Evolutionary conservation across 2,113 vertebrate genomes (phyloP).

Genomic region (Elachura formosa): DNA sequence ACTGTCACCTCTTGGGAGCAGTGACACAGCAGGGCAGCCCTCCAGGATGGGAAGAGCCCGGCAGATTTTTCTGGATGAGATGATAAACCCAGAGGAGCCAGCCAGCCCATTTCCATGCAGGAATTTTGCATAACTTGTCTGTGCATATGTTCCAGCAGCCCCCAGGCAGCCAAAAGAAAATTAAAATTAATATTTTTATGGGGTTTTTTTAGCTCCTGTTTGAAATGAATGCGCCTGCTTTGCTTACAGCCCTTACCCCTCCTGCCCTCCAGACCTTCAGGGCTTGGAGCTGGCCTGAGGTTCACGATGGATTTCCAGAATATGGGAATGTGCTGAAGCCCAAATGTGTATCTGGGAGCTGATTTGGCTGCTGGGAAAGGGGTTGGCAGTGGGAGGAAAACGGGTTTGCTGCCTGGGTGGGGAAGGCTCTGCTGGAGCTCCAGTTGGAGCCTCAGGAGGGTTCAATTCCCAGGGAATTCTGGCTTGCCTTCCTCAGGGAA

Average conservation of each 20-base stretch:
- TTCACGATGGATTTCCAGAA: rapidly evolving
- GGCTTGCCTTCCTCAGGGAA: neutral
- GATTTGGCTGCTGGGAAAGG: neutral
- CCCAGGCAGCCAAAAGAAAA: neutral
- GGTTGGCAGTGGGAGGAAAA: neutral
- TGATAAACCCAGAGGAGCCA: neutral
- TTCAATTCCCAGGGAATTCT: rapidly evolving
- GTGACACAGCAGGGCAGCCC: neutral
- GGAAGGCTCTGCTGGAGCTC: neutral
- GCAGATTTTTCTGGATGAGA: neutral
- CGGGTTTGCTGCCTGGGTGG: neutral
- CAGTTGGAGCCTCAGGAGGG: rapidly evolving
- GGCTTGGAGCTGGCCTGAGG: neutral
- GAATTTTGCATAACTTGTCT: neutral
- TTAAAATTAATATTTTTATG: neutral
- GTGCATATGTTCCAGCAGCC: neutral
- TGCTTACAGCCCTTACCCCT: neutral
- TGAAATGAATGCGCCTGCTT: neutral
- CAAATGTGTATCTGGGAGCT: rapidly evolving
- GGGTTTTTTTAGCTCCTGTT: neutral
- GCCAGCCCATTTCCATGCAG: neutral
- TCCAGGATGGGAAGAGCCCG: neutral
- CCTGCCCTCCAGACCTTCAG: neutral
- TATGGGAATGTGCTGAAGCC: neutral
- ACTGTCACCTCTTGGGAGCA: rapidly evolving